phyloP scores from a whole-genome alignment of 2,888 invertebrate genomes.

The Serrognathus titanus region DNA sequence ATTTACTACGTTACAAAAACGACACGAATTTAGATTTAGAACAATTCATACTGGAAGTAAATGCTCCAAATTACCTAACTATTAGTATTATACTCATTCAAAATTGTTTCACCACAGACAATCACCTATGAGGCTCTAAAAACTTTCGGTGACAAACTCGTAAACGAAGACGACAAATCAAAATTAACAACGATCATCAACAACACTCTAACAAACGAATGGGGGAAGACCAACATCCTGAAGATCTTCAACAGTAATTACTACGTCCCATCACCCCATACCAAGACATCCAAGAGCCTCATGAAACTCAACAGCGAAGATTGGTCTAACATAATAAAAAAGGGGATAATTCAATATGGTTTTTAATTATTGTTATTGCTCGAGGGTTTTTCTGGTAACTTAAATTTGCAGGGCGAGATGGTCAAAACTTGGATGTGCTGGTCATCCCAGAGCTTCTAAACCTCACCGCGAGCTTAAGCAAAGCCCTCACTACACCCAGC shows the following conservation, averaged over 20 bases:
- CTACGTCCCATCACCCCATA: constrained; percentile 35
- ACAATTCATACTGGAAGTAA: constrained; percentile 36
- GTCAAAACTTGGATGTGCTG: constrained; percentile 57
- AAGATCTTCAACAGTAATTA: constrained; percentile 29
- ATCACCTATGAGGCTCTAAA: constrained; percentile 71
- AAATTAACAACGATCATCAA: constrained; percentile 63
- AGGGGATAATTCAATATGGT: constrained; percentile 65
- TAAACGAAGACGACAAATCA: constrained; percentile 61
- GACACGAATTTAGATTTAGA: constrained; percentile 30
- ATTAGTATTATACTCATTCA: constrained; percentile 1
- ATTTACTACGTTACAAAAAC: constrained; percentile 60
- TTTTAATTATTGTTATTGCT: constrained; percentile 10
- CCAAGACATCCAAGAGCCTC: constrained; percentile 23
- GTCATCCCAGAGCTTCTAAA: constrained; percentile 66
- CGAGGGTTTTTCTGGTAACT: not conserved
- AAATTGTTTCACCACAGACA: constrained; percentile 51
- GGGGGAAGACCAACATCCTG: constrained; percentile 34
- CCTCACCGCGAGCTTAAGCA: constrained; percentile 61
- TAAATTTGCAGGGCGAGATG: constrained; percentile 59
- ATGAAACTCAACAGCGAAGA: constrained; percentile 52
- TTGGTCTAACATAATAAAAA: constrained; percentile 61
- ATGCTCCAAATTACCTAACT: not conserved
- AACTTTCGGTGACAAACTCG: constrained; percentile 73
- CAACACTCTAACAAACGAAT: constrained; percentile 49
- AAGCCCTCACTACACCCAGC: constrained; percentile 58